A percentile compares a stretch with the other conserved stretches of the same genome.
phyloP scores from a whole-genome alignment of 2,113 vertebrate species.

The Burhinus oedicnemus region DNA sequence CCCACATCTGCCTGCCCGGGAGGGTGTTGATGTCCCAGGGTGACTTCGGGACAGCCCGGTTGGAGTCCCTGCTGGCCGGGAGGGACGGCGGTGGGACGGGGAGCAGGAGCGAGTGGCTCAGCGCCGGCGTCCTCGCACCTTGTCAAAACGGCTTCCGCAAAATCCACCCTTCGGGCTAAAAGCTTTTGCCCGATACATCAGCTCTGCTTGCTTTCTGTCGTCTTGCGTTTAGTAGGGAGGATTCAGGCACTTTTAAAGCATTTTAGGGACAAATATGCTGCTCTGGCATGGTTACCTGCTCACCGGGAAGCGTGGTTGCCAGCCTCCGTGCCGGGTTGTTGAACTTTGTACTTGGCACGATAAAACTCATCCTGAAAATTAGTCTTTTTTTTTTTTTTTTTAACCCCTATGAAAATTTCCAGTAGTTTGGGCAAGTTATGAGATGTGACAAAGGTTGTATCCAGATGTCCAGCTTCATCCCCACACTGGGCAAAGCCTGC shows the following conservation, averaged over 20 bases:
- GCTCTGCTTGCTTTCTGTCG: not conserved
- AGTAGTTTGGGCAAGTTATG: not conserved
- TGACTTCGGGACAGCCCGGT: not conserved
- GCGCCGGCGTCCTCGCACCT: not conserved
- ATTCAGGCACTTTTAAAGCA: not conserved
- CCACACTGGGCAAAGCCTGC: not conserved
- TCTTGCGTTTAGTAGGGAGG: not conserved
- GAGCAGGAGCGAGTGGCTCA: not conserved
- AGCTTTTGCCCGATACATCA: not conserved
- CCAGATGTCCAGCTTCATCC: not conserved
- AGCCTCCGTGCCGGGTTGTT: accelerated
- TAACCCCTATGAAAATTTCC: not conserved
- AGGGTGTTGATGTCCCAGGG: not conserved
- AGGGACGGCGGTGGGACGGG: not conserved
- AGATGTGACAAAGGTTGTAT: not conserved
- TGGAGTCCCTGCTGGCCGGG: not conserved
- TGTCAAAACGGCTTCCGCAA: not conserved
- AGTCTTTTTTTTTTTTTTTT: not conserved
- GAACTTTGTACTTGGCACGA: not conserved
- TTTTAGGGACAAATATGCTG: not conserved
- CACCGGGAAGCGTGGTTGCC: not conserved
- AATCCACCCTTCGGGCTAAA: not conserved
- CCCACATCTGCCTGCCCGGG: not conserved
- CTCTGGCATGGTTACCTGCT: not conserved
- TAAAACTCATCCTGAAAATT: not conserved